A percentile compares a stretch with the other conserved stretches of the same genome.
Conservation (phyloP, 2,888 invertebrate genomes). For the Clunio marinus region DNA sequence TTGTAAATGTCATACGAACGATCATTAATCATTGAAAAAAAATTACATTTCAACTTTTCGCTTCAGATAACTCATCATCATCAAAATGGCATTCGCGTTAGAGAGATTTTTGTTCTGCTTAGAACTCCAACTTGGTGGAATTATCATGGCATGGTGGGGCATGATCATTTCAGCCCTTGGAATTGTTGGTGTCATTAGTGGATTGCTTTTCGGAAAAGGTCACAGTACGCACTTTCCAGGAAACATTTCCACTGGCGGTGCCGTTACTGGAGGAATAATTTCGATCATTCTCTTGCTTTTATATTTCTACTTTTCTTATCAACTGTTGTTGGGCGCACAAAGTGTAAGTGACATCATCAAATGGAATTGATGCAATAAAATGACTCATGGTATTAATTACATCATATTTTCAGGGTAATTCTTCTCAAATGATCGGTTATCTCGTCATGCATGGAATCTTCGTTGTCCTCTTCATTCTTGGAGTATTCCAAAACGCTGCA, state of each 20-base stretch:
- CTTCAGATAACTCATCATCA: background rate
- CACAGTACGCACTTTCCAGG: background rate
- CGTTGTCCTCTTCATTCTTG: slow-evolving; percentile 18
- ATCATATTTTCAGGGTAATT: background rate
- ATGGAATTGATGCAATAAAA: background rate
- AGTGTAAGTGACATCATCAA: background rate
- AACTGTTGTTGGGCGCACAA: slow-evolving; percentile 10
- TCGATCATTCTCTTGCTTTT: background rate
- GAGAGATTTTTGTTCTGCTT: slow-evolving; percentile 24
- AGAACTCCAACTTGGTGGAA: slow-evolving; percentile 15
- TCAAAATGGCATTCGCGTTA: slow-evolving; percentile 16
- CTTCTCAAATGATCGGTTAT: slow-evolving; percentile 20
- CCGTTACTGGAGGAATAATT: background rate
- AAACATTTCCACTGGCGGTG: slow-evolving; percentile 6
- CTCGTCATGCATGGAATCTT: slow-evolving; percentile 22
- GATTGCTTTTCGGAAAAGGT: background rate
- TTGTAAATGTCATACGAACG: too few species aligned
- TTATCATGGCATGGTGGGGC: slow-evolving; percentile 31
- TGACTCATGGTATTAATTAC: background rate
- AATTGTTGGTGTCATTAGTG: background rate
- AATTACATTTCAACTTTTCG: background rate
- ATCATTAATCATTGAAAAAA: background rate
- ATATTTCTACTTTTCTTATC: slow-evolving; percentile 32
- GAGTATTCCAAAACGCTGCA: background rate
- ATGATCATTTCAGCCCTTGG: slow-evolving; percentile 12